phyloP scores from a whole-genome alignment of 2,797 vertebrate species.

The Molothrus ater region DNA sequence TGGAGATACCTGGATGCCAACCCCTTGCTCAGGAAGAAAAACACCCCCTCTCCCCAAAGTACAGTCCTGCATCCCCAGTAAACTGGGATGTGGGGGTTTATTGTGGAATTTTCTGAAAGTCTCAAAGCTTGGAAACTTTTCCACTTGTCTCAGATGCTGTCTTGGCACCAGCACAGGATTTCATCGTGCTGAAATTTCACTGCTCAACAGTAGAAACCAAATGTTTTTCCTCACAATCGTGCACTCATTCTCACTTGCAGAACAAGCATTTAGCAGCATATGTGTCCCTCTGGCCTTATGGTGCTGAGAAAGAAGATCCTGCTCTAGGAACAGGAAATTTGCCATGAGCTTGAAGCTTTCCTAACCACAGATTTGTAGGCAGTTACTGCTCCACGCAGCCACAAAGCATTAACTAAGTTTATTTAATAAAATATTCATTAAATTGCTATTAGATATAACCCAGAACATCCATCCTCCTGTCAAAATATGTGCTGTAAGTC shows the following conservation, averaged over 20 bases:
- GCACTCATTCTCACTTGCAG: background rate
- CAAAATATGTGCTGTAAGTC: background rate
- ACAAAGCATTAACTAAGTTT: background rate
- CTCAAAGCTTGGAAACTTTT: background rate
- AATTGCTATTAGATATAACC: background rate
- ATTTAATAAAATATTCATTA: conserved; percentile 16
- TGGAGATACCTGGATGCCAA: background rate
- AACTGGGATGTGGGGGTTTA: background rate
- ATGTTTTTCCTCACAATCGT: background rate
- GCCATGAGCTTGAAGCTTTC: background rate
- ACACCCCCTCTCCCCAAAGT: background rate
- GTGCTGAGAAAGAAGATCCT: background rate
- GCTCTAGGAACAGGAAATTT: background rate
- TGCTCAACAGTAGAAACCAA: background rate
- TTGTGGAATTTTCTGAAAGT: background rate
- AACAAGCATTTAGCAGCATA: background rate
- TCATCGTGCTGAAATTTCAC: background rate
- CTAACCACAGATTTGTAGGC: background rate
- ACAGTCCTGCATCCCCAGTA: background rate
- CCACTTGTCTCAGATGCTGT: background rate
- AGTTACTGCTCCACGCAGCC: background rate
- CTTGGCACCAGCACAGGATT: background rate
- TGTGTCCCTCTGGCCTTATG: background rate
- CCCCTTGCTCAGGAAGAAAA: background rate
- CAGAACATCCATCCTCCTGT: background rate